These are phyloP conservation scores for Siderastrea radians DNA, from an alignment of 92 coral and sea anemone species.

Conservation along the genomic window DNA sequence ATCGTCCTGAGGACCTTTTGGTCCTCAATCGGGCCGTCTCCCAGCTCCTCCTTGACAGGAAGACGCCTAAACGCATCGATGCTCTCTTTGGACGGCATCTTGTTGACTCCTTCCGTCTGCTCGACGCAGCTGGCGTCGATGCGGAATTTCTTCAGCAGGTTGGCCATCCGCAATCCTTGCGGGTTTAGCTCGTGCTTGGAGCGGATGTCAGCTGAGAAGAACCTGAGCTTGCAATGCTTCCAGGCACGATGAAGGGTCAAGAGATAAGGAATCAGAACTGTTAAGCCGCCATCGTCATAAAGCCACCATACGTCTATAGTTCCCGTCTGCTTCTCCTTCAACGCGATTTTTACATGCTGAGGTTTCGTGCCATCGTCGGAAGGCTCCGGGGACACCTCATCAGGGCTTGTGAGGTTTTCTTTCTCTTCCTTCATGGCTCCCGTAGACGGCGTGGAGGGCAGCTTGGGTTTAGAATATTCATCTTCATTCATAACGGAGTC, in stretches of 20 bases:
- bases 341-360: constrained; percentile 6
- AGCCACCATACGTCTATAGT: constrained; percentile 97
- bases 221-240: too few species aligned
- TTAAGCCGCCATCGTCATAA: too few species aligned
- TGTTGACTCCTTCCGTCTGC: too few species aligned
- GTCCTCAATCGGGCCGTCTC: constrained; percentile 70
- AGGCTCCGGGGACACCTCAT: background rate
- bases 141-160: constrained; percentile 89
- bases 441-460: constrained; percentile 7
- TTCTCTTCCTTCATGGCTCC: constrained; percentile 10
- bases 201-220: too few species aligned
- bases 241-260: constrained; percentile 87
- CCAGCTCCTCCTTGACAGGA: constrained; percentile 78
- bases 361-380: constrained; percentile 5
- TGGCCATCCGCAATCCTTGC: constrained; percentile 85
- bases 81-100: constrained; percentile 83
- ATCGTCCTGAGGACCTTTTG: constrained; percentile 91
- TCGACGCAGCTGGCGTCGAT: too few species aligned
- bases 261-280: too few species aligned
- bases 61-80: constrained; percentile 82
- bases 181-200: constrained; percentile 78
- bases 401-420: constrained; percentile 46
- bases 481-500: constrained; percentile 55
- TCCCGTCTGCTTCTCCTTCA: constrained; percentile 81
- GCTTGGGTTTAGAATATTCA: constrained; percentile 18